Evolutionary conservation across 1,140 invertebrate genomes (phyloP).

Genomic region (Leptoteleia sp.): DNA sequence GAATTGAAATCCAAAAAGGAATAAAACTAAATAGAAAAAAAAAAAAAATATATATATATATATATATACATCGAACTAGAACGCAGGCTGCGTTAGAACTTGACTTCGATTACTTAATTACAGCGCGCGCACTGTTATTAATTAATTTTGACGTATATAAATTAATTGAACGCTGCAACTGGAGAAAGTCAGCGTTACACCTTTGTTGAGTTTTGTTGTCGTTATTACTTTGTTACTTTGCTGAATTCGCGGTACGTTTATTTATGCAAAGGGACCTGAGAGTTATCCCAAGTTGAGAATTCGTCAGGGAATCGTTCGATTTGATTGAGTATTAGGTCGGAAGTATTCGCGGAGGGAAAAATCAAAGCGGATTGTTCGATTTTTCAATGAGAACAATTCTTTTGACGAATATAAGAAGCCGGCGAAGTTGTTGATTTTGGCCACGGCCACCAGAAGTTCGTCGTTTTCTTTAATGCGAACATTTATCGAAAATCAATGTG

Average conservation of each 20-base stretch:
- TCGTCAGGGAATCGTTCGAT: too few relatives aligned
- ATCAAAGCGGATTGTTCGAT: slow-evolving; percentile 12
- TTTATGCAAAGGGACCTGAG: slow-evolving; percentile 12
- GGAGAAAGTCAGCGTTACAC: too few relatives aligned
- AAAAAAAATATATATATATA: too few relatives aligned
- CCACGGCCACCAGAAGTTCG: slow-evolving; percentile 7
- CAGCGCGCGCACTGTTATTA: not conserved
- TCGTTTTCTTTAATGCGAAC: slow-evolving; percentile 21
- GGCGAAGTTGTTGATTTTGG: slow-evolving; percentile 31
- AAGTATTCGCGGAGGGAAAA: not conserved
- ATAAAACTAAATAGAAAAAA: too few relatives aligned
- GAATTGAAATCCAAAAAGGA: slow-evolving; percentile 19
- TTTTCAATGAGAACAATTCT: slow-evolving; percentile 22
- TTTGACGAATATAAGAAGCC: slow-evolving; percentile 19
- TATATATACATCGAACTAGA: too few relatives aligned
- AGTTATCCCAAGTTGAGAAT: too few relatives aligned
- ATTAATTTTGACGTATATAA: not conserved
- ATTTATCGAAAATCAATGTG: slow-evolving; percentile 56
- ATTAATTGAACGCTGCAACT: too few relatives aligned
- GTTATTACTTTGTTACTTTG: too few relatives aligned
- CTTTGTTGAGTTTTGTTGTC: too few relatives aligned
- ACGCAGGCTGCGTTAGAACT: slow-evolving; percentile 1
- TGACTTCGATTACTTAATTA: too few relatives aligned
- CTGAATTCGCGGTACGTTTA: slow-evolving; percentile 7
- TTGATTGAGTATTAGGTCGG: too few relatives aligned